A percentile compares a stretch with the other conserved stretches of the same genome.
These are phyloP conservation scores for Campoletis sonorensis DNA, from an alignment of 1,140 invertebrate species.

Conservation along the genomic window DNA sequence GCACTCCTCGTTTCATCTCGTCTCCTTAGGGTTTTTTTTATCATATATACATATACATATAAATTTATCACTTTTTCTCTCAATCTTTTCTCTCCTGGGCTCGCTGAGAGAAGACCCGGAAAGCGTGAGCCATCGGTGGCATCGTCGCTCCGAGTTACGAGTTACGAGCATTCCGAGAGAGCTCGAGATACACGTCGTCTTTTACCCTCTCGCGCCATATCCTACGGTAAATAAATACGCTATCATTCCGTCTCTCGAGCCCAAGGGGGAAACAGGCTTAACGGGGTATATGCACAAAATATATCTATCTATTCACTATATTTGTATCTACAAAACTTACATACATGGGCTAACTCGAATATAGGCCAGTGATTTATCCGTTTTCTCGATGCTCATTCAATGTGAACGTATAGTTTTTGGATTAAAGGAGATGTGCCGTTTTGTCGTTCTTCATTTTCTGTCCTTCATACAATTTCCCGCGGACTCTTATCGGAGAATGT, in stretches of 20 bases:
- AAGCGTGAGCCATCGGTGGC: slow-evolving; percentile 12
- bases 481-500: too few species aligned
- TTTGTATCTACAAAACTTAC: neutral
- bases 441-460: too few species aligned
- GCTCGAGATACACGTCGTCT: slow-evolving; percentile 39
- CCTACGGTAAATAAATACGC: slow-evolving; percentile 64
- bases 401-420: too few species aligned
- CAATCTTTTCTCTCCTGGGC: slow-evolving; percentile 31
- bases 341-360: neutral
- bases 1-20: slow-evolving; percentile 5
- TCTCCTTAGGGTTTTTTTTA: slow-evolving; percentile 2
- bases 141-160: slow-evolving; percentile 55
- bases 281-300: too few species aligned
- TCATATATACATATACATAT: neutral
- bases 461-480: too few species aligned
- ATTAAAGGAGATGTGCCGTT: too few species aligned
- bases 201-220: slow-evolving; percentile 45
- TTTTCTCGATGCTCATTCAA: too few species aligned
- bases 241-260: slow-evolving; percentile 54
- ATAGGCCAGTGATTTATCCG: too few species aligned
- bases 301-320: neutral
- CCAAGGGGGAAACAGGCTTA: neutral
- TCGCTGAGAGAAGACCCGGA: slow-evolving; percentile 8
- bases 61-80: slow-evolving; percentile 2
- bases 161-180: slow-evolving; percentile 58